Percentiles rank a stretch among this genome's conserved stretches.
Conservation (phyloP, 2,797 vertebrate genomes). For the Hyperoplus lanceolatus region DNA sequence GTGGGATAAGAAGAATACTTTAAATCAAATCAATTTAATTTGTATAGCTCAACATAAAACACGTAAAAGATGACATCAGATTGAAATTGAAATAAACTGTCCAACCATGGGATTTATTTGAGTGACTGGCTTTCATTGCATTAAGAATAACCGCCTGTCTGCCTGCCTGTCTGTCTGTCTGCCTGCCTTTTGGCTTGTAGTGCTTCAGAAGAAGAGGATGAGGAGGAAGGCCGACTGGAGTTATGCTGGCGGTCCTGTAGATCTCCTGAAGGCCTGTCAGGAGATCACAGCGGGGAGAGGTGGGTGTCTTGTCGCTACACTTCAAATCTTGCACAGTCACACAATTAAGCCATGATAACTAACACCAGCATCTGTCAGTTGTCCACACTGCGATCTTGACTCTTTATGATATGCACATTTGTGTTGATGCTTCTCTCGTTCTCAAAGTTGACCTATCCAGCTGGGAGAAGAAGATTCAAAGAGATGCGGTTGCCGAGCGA, state of each 20-base stretch:
- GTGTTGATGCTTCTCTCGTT: conserved; percentile 15
- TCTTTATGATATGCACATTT: background rate
- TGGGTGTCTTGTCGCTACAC: conserved; percentile 46
- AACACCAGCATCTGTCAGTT: background rate
- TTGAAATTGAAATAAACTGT: conserved; percentile 21
- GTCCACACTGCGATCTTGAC: background rate
- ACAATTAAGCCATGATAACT: background rate
- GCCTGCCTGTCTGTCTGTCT: conserved; percentile 1
- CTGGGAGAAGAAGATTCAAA: conserved; percentile 94
- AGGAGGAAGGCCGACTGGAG: conserved; percentile 87
- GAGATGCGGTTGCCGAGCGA: conserved; percentile 84
- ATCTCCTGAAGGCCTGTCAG: conserved; percentile 91
- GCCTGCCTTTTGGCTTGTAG: conserved; percentile 68
- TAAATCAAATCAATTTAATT: no score
- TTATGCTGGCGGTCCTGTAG: conserved; percentile 87
- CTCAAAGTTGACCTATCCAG: conserved; percentile 90
- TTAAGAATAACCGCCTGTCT: conserved; percentile 26
- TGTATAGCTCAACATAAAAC: background rate
- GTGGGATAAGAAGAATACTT: background rate
- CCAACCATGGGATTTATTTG: conserved; percentile 3
- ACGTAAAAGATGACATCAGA: conserved; percentile 7
- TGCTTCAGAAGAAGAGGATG: conserved; percentile 91
- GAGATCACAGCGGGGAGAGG: conserved; percentile 91
- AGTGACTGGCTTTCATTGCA: background rate
- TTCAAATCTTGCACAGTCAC: background rate